phyloP scores from a whole-genome alignment of 2,797 vertebrate species.

The Bryconaethiops microstoma region DNA sequence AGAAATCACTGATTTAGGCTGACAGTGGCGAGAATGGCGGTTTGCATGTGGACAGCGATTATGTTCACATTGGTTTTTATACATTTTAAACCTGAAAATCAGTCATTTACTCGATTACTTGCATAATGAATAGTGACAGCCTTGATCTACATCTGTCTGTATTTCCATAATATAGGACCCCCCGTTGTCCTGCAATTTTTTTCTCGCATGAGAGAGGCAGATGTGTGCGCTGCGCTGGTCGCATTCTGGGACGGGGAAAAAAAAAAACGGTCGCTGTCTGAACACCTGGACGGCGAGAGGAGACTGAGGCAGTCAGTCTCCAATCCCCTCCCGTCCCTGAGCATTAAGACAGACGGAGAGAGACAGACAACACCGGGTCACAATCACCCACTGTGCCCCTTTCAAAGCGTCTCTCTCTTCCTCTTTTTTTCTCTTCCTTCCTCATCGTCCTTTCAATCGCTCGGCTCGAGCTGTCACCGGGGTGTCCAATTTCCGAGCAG shows the following conservation, averaged over 20 bases:
- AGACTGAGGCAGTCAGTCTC: constrained; percentile 37
- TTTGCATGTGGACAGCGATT: too few species aligned
- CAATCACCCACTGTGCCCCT: constrained; percentile 32
- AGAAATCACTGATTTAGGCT: too few species aligned
- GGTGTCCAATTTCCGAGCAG: constrained; percentile 79
- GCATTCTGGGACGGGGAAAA: constrained; percentile 60
- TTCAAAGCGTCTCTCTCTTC: constrained; percentile 76
- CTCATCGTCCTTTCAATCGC: constrained; percentile 71
- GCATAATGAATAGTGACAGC: too few species aligned
- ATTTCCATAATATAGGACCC: constrained; percentile 25
- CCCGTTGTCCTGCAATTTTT: background rate
- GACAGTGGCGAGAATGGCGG: too few species aligned
- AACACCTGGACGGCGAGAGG: constrained; percentile 76
- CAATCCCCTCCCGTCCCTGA: background rate
- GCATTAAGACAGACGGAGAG: constrained; percentile 45
- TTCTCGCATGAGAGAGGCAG: constrained; percentile 17
- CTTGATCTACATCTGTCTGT: constrained; percentile 25
- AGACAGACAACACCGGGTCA: constrained; percentile 49
- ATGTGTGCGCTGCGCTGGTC: constrained; percentile 48
- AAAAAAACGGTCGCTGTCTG: constrained; percentile 72
- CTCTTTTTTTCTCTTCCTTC: constrained; percentile 65
- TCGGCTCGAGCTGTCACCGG: constrained; percentile 78
- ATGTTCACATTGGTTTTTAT: too few species aligned
- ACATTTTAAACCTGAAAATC: too few species aligned
- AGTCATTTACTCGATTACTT: too few species aligned